These are phyloP conservation scores for Dromococcyx pavoninus DNA, from an alignment of 2,797 vertebrate species.

Conservation along the genomic window DNA sequence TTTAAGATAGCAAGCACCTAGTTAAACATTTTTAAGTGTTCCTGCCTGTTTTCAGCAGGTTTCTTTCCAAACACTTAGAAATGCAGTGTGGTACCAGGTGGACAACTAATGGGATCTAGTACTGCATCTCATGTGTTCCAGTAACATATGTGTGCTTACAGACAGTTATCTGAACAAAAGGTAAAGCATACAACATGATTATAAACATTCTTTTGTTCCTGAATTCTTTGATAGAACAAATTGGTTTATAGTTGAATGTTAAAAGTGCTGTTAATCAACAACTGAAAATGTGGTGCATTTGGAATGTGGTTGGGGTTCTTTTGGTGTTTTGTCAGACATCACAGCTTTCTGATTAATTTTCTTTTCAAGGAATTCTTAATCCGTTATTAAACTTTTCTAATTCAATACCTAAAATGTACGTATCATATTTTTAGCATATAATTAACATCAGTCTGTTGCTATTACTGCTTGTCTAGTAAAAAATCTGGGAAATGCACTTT, in stretches of 20 bases:
- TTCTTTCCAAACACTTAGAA: accelerated
- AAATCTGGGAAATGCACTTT: neutral
- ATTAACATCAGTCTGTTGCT: neutral
- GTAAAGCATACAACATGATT: neutral
- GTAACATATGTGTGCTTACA: neutral
- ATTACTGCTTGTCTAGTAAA: neutral
- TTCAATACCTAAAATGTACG: neutral
- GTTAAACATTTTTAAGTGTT: neutral
- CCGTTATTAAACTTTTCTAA: neutral
- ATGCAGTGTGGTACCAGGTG: neutral
- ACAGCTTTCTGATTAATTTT: neutral
- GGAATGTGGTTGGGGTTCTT: accelerated
- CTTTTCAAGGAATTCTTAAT: neutral
- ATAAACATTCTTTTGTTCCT: neutral
- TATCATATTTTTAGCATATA: neutral
- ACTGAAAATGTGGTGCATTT: neutral
- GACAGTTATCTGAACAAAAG: neutral
- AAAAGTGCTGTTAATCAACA: neutral
- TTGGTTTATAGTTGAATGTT: neutral
- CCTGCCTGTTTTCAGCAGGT: neutral
- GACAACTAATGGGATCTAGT: neutral
- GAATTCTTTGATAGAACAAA: neutral
- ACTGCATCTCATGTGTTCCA: neutral
- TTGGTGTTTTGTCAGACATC: neutral
- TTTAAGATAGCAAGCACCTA: neutral